Base-by-base conservation (phyloP, 2,797 vertebrate species). In the Buceros bicornis region DNA sequence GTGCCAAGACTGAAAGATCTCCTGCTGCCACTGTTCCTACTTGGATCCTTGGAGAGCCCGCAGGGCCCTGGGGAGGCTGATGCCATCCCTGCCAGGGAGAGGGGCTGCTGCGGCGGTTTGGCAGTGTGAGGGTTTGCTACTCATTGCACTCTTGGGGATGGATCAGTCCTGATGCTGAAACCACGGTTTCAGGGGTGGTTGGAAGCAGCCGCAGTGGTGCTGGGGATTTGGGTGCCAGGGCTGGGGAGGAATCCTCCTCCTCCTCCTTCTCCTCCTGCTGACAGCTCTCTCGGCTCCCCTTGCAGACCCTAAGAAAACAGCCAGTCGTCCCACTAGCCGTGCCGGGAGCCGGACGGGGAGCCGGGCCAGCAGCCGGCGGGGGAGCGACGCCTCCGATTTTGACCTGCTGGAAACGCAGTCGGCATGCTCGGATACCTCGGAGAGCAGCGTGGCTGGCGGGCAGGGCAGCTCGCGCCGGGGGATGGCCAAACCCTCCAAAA, bases 311-410 rank as follows among this genome's bases (percentile, higher is more conserved):
- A 99, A 99, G 74, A 99, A 99, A 14, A 92, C 98, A 2, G 97
- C 99, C 74, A 99, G 99, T 9, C 98, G 99, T 10, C 98, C 99
- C 7, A 96, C 98, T 7, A 99, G 99, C 84, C 98, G 99, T 0
- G 99, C 99, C 0, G 99, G 99, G n/a, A 99, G 99, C 96, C 98
- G 99, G 1, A 97, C 99, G 0, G 99, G 99, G 20, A 99, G 99
- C 96, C 93, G 99, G 10, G 98, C 99, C 91, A 99, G 99, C 98
- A 99, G 99, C 93, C 98, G 99, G 0, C 96, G 99, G 9, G 99
- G 99, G 84, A 99, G 99, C 43, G 99, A 99, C 3, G 99, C 99
- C 54, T 99, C 99, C 0, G 99, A 99, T 33, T 99, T 99, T 1
- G 99, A 99, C 96, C 98, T 99, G 9, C 98, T 99, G 97, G 99